A percentile compares a stretch with the other conserved stretches of the same genome.
Conservation (phyloP, 2,888 invertebrate genomes). For the Anticlea derivata region DNA sequence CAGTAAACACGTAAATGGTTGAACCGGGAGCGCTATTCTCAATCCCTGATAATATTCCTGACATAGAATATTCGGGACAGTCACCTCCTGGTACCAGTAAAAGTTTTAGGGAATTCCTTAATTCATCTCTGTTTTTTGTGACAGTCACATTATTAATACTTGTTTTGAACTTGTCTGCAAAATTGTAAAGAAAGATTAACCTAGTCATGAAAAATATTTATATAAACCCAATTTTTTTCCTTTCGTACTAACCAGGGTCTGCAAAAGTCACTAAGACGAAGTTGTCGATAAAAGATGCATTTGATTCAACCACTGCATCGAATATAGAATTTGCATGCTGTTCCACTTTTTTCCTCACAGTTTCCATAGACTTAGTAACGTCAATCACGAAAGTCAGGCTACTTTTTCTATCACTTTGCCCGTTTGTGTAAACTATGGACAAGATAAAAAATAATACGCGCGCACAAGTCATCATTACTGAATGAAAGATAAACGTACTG, state of each 20-base stretch:
- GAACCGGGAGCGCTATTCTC: slow-evolving; percentile 16
- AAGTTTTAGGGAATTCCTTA: slow-evolving; percentile 1
- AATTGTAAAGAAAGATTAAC: too few relatives aligned
- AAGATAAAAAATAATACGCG: slow-evolving; percentile 4
- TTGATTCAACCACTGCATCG: slow-evolving; percentile 1
- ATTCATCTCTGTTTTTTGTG: slow-evolving; percentile 10
- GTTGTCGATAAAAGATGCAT: slow-evolving; percentile 15
- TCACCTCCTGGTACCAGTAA: slow-evolving; percentile 2
- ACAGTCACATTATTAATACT: slow-evolving; percentile 12
- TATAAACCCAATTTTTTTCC: background rate
- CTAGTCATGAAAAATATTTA: too few relatives aligned
- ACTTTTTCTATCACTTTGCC: slow-evolving; percentile 18
- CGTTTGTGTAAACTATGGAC: background rate
- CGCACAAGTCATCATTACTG: slow-evolving; percentile 6
- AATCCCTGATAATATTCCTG: slow-evolving; percentile 15
- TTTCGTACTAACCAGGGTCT: slow-evolving; percentile 16
- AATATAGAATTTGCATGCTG: slow-evolving; percentile 1
- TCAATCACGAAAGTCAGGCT: slow-evolving; percentile 56
- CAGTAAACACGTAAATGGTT: slow-evolving; percentile 22
- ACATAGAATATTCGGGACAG: slow-evolving; percentile 17
- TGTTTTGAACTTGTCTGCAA: background rate
- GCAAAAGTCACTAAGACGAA: slow-evolving; percentile 20
- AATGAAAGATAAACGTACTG: background rate
- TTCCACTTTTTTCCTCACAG: slow-evolving; percentile 43
- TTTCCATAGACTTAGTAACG: slow-evolving; percentile 47